These are phyloP conservation scores for Uromys caudimaculatus DNA, from an alignment of 2,797 vertebrate genomes.

Conservation along the genomic window DNA sequence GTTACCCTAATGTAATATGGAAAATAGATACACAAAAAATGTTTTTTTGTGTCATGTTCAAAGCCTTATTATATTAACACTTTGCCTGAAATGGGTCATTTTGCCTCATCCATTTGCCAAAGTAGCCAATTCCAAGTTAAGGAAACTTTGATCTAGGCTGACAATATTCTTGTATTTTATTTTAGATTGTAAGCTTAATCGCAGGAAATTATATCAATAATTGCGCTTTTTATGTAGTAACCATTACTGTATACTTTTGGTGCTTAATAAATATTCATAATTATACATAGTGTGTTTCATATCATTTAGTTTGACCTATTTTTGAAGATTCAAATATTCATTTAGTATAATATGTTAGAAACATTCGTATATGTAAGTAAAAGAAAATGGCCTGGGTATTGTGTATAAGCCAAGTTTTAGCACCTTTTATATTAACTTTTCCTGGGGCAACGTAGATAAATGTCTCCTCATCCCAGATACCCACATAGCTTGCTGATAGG, in stretches of 20 bases:
- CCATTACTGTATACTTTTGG: slow-evolving; percentile 67
- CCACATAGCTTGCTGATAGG: background rate
- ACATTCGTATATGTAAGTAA: background rate
- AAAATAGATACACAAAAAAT: slow-evolving; percentile 1
- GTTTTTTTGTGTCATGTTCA: slow-evolving; percentile 44
- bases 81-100: slow-evolving; percentile 60
- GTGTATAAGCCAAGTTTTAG: background rate
- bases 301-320: slow-evolving; percentile 54
- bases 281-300: slow-evolving; percentile 44
- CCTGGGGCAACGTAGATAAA: background rate
- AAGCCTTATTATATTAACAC: slow-evolving; percentile 60
- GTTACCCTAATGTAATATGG: slow-evolving; percentile 12
- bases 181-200: slow-evolving; percentile 75
- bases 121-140: slow-evolving; percentile 61
- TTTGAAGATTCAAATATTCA: background rate
- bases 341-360: background rate
- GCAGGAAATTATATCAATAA: slow-evolving; percentile 64
- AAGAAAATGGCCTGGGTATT: background rate
- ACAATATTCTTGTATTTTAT: slow-evolving; percentile 50
- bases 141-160: slow-evolving; percentile 45
- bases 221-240: slow-evolving; percentile 69
- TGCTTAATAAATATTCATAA: slow-evolving; percentile 79
- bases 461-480: background rate
- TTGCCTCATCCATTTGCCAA: slow-evolving; percentile 64
- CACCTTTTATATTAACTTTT: background rate